A percentile compares a stretch with the other conserved stretches of the same genome.
phyloP scores from a whole-genome alignment of 2,797 vertebrate species.

The Lophotriccus pileatus region DNA sequence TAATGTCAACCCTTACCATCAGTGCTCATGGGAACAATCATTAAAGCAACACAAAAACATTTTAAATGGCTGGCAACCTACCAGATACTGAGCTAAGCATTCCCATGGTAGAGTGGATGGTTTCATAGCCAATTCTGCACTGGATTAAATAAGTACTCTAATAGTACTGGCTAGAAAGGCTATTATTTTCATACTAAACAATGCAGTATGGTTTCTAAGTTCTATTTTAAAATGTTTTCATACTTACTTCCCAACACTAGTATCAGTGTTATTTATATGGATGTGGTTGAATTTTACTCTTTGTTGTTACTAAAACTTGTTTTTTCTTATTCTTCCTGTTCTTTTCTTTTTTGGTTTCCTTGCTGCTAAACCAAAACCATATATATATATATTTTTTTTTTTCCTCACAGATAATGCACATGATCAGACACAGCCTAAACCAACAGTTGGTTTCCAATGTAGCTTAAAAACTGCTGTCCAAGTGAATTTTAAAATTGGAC shows the following conservation, averaged over 20 bases:
- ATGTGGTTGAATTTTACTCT: slow-evolving; percentile 10
- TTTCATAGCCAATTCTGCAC: slow-evolving; percentile 67
- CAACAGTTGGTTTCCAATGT: background rate
- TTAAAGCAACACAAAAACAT: slow-evolving; percentile 74
- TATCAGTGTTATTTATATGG: background rate
- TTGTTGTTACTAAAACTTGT: background rate
- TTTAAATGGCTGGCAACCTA: slow-evolving; percentile 73
- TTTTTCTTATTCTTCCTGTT: background rate
- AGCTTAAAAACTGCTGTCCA: background rate
- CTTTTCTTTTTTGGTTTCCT: background rate
- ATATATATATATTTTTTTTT: background rate
- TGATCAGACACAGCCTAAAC: background rate
- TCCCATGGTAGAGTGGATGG: slow-evolving; percentile 60
- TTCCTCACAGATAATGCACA: background rate
- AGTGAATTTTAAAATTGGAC: background rate
- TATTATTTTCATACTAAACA: slow-evolving; percentile 63
- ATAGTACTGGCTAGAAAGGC: slow-evolving; percentile 39
- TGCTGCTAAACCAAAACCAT: background rate
- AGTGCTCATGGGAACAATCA: slow-evolving; percentile 67
- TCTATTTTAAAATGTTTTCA: slow-evolving; percentile 56
- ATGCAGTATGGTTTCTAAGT: slow-evolving; percentile 42
- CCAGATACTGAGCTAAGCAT: slow-evolving; percentile 73
- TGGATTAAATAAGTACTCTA: slow-evolving; percentile 68
- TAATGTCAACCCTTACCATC: slow-evolving; percentile 59
- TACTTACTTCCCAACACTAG: slow-evolving; percentile 23